These are phyloP conservation scores for Harpalus rufipes DNA, from an alignment of 2,888 invertebrate genomes.

Conservation along the genomic window DNA sequence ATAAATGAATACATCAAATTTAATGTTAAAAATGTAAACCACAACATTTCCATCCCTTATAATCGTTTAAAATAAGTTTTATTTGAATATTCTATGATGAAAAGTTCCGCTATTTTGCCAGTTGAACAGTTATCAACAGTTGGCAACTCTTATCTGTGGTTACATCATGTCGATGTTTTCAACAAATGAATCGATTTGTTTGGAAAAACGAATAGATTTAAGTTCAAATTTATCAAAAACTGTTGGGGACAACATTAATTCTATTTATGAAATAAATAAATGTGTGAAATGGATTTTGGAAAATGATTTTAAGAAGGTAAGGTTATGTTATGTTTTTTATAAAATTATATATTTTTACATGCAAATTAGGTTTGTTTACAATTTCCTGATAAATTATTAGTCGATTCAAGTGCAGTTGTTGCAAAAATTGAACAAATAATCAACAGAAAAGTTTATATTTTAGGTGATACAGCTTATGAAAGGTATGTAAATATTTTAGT, in stretches of 20 bases:
- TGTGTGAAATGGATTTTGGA: slow-evolving; percentile 85
- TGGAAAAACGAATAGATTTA: slow-evolving; percentile 78
- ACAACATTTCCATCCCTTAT: too few relatives aligned
- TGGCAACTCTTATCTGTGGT: background rate
- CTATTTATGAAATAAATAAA: slow-evolving; percentile 81
- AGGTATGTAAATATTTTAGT: slow-evolving; percentile 78
- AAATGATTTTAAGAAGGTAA: slow-evolving; percentile 84
- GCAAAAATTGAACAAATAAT: slow-evolving; percentile 77
- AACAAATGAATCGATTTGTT: slow-evolving; percentile 79
- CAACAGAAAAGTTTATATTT: slow-evolving; percentile 85
- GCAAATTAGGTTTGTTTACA: slow-evolving; percentile 89
- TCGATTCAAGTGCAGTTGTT: slow-evolving; percentile 84
- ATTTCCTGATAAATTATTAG: slow-evolving; percentile 91
- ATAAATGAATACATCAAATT: too few relatives aligned
- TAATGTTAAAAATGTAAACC: too few relatives aligned
- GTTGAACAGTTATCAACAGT: background rate
- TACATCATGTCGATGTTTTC: slow-evolving; percentile 76
- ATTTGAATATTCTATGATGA: too few relatives aligned
- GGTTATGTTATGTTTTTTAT: slow-evolving; percentile 63
- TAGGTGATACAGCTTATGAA: slow-evolving; percentile 95
- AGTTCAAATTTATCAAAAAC: slow-evolving; percentile 69
- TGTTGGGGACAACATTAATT: slow-evolving; percentile 74
- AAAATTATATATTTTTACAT: slow-evolving; percentile 56
- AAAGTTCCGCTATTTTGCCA: too few relatives aligned
- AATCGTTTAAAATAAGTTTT: too few relatives aligned